Conservation (phyloP, 2,113 vertebrate species). For the Madoqua kirkii region DNA sequence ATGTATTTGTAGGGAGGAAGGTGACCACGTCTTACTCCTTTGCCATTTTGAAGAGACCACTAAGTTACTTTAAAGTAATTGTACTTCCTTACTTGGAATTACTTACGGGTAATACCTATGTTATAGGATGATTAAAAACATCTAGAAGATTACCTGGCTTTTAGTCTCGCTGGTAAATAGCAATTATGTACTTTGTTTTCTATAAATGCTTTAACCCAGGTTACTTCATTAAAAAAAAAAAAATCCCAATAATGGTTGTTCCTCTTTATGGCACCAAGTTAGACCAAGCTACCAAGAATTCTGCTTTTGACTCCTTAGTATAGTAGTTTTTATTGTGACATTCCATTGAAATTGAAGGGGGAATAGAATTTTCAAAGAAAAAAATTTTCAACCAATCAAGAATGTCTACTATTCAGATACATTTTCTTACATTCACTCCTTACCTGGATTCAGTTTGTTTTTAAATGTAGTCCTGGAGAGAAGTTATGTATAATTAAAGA, state of each 20-base stretch:
- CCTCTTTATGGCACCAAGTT: background rate
- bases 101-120: background rate
- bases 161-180: background rate
- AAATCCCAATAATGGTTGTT: background rate
- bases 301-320: background rate
- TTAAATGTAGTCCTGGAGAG: background rate
- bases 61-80: background rate
- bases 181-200: background rate
- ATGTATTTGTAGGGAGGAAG: background rate
- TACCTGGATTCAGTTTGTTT: slow-evolving; percentile 1
- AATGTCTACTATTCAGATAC: background rate
- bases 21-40: background rate
- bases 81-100: background rate
- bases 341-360: background rate
- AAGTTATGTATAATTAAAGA: background rate
- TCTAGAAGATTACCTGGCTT: background rate
- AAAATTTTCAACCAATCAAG: background rate
- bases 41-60: background rate
- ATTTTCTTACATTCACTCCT: slow-evolving; percentile 4
- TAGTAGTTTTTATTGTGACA: background rate
- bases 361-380: background rate
- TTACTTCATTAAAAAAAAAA: background rate
- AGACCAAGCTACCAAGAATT: background rate
- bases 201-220: background rate
- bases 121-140: background rate